Evolutionary conservation across 2,888 invertebrate species (phyloP).

Genomic region (Leptarthrus brevirostris): DNA sequence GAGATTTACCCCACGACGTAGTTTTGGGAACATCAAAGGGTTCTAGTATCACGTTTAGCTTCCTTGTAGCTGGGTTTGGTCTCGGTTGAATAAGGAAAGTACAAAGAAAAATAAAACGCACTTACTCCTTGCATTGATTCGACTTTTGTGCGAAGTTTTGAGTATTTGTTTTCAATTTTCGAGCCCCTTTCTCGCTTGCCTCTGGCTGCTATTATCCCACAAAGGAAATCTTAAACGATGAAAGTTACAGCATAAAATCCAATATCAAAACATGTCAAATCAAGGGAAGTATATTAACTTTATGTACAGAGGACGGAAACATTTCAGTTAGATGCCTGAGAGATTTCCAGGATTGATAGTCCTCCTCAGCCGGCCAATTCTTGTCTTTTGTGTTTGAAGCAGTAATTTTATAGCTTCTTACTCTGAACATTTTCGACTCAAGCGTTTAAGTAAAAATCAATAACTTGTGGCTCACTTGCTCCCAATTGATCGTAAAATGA

Average conservation of each 20-base stretch:
- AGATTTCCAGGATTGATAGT: constrained; percentile 33
- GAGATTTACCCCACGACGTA: neutral
- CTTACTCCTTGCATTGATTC: constrained; percentile 11
- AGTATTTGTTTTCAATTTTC: constrained; percentile 28
- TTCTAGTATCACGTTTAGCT: constrained; percentile 2
- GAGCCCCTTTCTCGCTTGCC: neutral
- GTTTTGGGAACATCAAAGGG: constrained; percentile 22
- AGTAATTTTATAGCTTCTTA: constrained; percentile 42
- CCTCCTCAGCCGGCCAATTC: neutral
- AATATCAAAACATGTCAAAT: constrained; percentile 11
- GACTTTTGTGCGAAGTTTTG: constrained; percentile 13
- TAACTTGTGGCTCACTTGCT: constrained; percentile 19
- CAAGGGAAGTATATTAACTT: constrained; percentile 21
- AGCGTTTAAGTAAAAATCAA: constrained; percentile 45
- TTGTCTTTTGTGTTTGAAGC: constrained; percentile 11
- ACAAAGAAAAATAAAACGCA: neutral
- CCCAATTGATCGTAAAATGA: constrained; percentile 48
- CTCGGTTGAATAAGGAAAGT: neutral
- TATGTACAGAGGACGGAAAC: constrained; percentile 11
- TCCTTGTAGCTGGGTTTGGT: neutral
- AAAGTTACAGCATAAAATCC: constrained; percentile 17
- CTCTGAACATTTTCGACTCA: neutral
- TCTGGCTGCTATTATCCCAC: neutral
- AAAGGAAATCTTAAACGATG: neutral
- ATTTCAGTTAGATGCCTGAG: neutral